A percentile compares a stretch with the other conserved stretches of the same genome.
Conservation (phyloP, 1,140 invertebrate species). For the Reticulitermes speratus region DNA sequence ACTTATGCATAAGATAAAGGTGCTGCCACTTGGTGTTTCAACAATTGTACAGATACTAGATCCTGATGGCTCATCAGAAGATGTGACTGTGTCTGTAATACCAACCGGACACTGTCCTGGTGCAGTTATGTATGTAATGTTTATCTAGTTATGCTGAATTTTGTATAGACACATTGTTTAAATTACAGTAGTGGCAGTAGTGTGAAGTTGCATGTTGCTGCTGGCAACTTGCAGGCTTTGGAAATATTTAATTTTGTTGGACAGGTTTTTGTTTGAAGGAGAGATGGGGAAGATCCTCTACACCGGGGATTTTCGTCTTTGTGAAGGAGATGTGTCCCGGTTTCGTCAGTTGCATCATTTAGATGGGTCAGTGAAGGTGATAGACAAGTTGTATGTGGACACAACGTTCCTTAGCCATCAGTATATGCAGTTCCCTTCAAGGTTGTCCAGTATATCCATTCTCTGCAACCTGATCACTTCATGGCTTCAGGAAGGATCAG, state of each 20-base stretch:
- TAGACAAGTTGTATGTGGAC: constrained; percentile 28
- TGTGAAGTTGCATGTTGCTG: too few relatives aligned
- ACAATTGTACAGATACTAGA: background rate
- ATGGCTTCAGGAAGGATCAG: background rate
- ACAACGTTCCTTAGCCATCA: constrained; percentile 20
- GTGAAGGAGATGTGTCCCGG: constrained; percentile 22
- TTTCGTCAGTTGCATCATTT: constrained; percentile 22
- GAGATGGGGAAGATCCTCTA: constrained; percentile 27
- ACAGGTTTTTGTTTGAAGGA: constrained; percentile 35
- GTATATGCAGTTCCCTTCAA: constrained; percentile 23
- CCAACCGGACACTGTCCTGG: constrained; percentile 34
- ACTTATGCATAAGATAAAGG: constrained; percentile 15
- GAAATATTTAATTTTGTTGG: background rate
- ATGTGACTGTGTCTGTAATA: constrained; percentile 30
- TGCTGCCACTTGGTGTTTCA: background rate
- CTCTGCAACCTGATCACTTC: background rate
- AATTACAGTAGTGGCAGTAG: too few relatives aligned
- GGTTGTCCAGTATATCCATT: background rate
- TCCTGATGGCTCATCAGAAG: background rate
- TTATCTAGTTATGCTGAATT: background rate
- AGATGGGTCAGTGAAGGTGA: constrained; percentile 16
- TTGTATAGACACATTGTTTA: background rate
- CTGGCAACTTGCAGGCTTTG: background rate
- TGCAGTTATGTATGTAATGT: constrained; percentile 25
- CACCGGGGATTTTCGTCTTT: constrained; percentile 35